Evolutionary conservation across 2,113 vertebrate genomes (phyloP), one percentile per base, ranked within the genome.

Genomic region (Myrmecobius fasciatus): DNA sequence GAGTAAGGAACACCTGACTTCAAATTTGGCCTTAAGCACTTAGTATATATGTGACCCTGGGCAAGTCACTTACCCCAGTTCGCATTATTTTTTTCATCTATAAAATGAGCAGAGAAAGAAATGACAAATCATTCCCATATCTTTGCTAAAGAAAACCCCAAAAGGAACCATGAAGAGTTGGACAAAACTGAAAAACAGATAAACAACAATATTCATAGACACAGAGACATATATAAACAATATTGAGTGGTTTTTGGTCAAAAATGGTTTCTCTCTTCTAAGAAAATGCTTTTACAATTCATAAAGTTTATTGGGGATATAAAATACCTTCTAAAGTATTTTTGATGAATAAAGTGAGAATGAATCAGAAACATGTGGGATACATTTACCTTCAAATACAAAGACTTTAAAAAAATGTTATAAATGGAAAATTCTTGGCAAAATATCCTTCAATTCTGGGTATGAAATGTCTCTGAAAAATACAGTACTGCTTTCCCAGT

Each of bases 201-300:
- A 83, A 83, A 43, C n/a, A 83, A 83, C 20, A 43, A 60, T 53
- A 60, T 7, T 56, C 25, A 6, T 28, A 54, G 20, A 93, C 25
- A 53, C 89, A 48, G 8, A 53, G 31, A 95, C 91, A 93, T 90
- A 25, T 26, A 10, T 25, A 52, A 91, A 56, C 95, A 92, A 48
- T 96, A 67, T 94, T 92, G 48, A 26, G 53, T 7, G 47, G 75
- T 95, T 97, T 97, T 96, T 97, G 96, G 97, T 97, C 95, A 94
- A 96, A 92, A 93, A 75, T 91, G 88, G 48, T 93, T 97, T 95
- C 47, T 67, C 53, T 97, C 95, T 96, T 91, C 60, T 94, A 93
- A 95, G 47, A 75, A 93, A 91, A 92, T 9, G 7, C 4, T 75
- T 92, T 95, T 94, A 96, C 91, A 96, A 97, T 53, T 94, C 92